phyloP scores from a whole-genome alignment of 2,113 vertebrate species.

The Sylvia atricapilla region DNA sequence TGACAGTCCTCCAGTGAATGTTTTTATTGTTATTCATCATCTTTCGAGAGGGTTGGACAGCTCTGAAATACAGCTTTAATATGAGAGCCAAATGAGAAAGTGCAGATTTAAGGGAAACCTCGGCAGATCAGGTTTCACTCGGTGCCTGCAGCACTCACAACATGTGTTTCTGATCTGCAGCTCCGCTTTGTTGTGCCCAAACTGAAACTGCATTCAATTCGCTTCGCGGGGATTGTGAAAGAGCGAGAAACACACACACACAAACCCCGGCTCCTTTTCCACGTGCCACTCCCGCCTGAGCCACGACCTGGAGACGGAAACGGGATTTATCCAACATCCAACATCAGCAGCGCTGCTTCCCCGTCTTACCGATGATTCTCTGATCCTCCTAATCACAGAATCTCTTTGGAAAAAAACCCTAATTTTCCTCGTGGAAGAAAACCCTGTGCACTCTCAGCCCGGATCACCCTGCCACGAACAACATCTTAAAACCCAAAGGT shows the following conservation, averaged over 20 bases:
- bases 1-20: slow-evolving; percentile 60
- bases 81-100: slow-evolving; percentile 57
- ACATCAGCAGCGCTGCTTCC: not conserved
- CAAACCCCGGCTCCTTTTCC: not conserved
- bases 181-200: slow-evolving; percentile 72
- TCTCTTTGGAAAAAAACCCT: not conserved
- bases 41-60: slow-evolving; percentile 57
- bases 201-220: slow-evolving; percentile 59
- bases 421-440: not conserved
- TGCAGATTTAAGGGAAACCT: slow-evolving; percentile 57
- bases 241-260: not conserved
- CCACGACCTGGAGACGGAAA: not conserved
- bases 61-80: slow-evolving; percentile 65
- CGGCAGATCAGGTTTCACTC: slow-evolving; percentile 52
- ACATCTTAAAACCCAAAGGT: not conserved
- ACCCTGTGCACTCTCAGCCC: fast-evolving
- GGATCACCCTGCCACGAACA: fast-evolving
- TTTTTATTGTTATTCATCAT: slow-evolving; percentile 71
- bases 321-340: not conserved
- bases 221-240: slow-evolving; percentile 50
- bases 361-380: fast-evolving
- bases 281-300: fast-evolving
- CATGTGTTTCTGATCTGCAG: slow-evolving; percentile 84
- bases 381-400: not conserved
- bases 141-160: slow-evolving; percentile 72